A percentile compares a stretch with the other conserved stretches of the same genome.
Evolutionary conservation across 2,888 invertebrate species (phyloP).

Genomic region (Mantis religiosa): DNA sequence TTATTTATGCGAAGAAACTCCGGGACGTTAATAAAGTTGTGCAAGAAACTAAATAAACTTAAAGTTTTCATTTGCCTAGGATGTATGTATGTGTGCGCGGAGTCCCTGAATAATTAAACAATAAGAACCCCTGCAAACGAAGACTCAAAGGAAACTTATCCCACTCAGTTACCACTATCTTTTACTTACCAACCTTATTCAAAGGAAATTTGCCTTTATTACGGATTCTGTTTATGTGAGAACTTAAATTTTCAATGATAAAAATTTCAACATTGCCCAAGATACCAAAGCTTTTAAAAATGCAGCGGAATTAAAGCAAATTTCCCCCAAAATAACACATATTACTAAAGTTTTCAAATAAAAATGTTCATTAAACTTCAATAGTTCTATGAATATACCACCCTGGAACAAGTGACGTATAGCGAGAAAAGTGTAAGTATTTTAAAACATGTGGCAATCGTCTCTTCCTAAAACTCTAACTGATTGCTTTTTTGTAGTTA

Average conservation of each 20-base stretch:
- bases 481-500: no score
- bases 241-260: no score
- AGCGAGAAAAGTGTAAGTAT: neutral
- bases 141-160: neutral
- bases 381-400: neutral
- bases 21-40: neutral
- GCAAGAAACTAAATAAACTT: neutral
- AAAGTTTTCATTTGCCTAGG: neutral
- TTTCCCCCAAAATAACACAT: neutral
- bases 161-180: neutral
- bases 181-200: neutral
- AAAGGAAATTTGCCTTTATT: neutral
- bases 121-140: neutral
- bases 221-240: neutral
- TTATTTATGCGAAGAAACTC: neutral
- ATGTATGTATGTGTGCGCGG: no score
- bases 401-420: no score
- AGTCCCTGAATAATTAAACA: neutral
- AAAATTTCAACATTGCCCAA: no score
- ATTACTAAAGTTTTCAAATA: neutral
- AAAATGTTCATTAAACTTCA: neutral
- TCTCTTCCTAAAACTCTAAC: no score
- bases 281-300: neutral
- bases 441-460: neutral
- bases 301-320: neutral